phyloP scores from a whole-genome alignment of 53 echinoderm and acorn worm genomes.

The Glandiceps talaboti region DNA sequence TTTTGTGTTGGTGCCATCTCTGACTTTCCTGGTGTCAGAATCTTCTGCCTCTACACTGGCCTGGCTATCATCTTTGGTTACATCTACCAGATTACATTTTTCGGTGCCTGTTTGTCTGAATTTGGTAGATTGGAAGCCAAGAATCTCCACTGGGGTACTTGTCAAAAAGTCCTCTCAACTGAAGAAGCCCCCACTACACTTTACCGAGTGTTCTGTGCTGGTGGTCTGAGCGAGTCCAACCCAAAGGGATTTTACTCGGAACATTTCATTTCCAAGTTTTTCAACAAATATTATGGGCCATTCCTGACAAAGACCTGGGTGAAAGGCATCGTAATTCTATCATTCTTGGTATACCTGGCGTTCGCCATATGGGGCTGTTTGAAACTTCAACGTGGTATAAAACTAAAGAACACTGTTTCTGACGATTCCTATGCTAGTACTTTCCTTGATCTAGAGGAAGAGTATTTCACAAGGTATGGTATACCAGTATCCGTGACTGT shows the following conservation, averaged over 20 bases:
- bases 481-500: constrained; percentile 23
- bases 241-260: neutral
- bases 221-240: constrained; percentile 31
- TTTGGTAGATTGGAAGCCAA: constrained; percentile 69
- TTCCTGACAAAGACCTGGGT: constrained; percentile 13
- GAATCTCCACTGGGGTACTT: constrained; percentile 83
- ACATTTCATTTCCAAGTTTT: constrained; percentile 8
- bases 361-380: constrained; percentile 39
- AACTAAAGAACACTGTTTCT: constrained; percentile 40
- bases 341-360: constrained; percentile 20
- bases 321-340: constrained; percentile 17
- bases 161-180: constrained; percentile 71
- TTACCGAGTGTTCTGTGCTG: constrained; percentile 83
- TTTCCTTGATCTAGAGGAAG: constrained; percentile 13
- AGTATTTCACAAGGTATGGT: constrained; percentile 27
- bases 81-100: constrained; percentile 97
- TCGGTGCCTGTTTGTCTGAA: constrained; percentile 88
- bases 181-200: constrained; percentile 85
- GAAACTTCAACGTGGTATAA: constrained; percentile 32
- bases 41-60: constrained; percentile 86
- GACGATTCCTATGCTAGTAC: constrained; percentile 34
- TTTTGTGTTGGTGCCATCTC: constrained; percentile 86
- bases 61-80: constrained; percentile 94
- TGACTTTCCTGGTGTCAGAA: constrained; percentile 66
- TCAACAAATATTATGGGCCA: constrained; percentile 19